These are phyloP conservation scores for Brachionus plicatilis DNA, from an alignment of 1,140 invertebrate species.

Conservation along the genomic window DNA sequence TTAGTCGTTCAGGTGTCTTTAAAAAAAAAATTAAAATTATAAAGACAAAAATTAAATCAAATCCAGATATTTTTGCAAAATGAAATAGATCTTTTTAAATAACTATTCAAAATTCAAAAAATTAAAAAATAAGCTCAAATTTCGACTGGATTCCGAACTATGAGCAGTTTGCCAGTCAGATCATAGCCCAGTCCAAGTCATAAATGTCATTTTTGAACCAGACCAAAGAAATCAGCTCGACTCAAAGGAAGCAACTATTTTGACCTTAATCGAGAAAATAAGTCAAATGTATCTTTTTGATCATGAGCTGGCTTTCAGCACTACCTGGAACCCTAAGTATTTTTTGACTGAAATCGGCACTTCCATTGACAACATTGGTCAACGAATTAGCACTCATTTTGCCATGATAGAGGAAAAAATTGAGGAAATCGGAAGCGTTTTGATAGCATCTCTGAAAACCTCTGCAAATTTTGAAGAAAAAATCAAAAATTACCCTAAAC, in stretches of 20 bases:
- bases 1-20: too few relatives aligned
- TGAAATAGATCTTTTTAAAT: too few relatives aligned
- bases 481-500: neutral
- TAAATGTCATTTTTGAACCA: too few relatives aligned
- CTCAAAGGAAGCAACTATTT: slow-evolving; percentile 49
- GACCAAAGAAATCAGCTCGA: too few relatives aligned
- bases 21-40: too few relatives aligned
- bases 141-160: too few relatives aligned
- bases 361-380: slow-evolving; percentile 45
- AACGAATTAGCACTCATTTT: slow-evolving; percentile 46
- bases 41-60: too few relatives aligned
- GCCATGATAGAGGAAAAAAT: slow-evolving; percentile 48
- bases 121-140: too few relatives aligned
- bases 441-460: slow-evolving; percentile 42
- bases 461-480: slow-evolving; percentile 46
- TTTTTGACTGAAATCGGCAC: slow-evolving; percentile 47
- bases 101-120: too few relatives aligned
- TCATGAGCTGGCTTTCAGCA: slow-evolving; percentile 50
- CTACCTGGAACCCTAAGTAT: slow-evolving; percentile 49
- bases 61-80: too few relatives aligned
- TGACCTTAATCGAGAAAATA: slow-evolving; percentile 47
- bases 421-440: slow-evolving; percentile 47
- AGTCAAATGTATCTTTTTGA: slow-evolving; percentile 52
- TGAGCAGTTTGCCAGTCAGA: too few relatives aligned
- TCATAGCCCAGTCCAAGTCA: too few relatives aligned